Evolutionary conservation across 2,888 invertebrate species (phyloP).

Genomic region (Eilema griseolum): DNA sequence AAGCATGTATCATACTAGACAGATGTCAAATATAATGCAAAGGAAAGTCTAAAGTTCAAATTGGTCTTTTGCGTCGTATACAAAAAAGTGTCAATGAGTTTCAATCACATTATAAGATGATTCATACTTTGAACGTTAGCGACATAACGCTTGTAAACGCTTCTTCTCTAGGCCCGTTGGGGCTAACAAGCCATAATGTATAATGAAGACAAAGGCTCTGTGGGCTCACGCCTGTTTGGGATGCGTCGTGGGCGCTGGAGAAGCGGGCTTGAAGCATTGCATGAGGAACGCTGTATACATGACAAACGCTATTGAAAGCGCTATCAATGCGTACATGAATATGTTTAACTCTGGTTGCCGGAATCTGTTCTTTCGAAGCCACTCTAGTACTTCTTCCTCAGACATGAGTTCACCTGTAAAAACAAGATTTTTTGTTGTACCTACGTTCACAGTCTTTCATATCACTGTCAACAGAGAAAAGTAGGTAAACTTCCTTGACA

Average conservation of each 20-base stretch:
- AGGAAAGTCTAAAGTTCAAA: neutral
- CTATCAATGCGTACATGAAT: conserved; percentile 97
- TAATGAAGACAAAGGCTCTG: conserved; percentile 50
- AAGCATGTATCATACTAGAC: neutral
- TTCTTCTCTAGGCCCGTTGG: conserved; percentile 22
- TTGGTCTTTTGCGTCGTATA: neutral
- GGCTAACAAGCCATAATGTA: conserved; percentile 60
- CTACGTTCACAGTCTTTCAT: neutral
- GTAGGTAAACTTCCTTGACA: too few relatives aligned
- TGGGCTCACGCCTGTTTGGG: conserved; percentile 89
- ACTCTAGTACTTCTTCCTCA: conserved; percentile 95
- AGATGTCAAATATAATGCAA: neutral
- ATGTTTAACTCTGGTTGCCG: conserved; percentile 96
- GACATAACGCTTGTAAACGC: conserved; percentile 10
- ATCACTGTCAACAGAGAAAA: neutral
- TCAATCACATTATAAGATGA: conserved; percentile 3
- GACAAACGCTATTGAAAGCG: conserved; percentile 94
- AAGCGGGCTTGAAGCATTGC: conserved; percentile 94
- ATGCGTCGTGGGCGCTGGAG: conserved; percentile 88
- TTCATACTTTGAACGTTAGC: conserved; percentile 7
- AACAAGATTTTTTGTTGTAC: conserved; percentile 5
- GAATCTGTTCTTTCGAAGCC: conserved; percentile 97
- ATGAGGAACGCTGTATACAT: conserved; percentile 96
- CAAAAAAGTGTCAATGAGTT: neutral
- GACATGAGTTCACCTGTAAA: conserved; percentile 92